These are phyloP conservation scores for Lophius americanus DNA, from an alignment of 2,797 vertebrate genomes.

Conservation along the genomic window DNA sequence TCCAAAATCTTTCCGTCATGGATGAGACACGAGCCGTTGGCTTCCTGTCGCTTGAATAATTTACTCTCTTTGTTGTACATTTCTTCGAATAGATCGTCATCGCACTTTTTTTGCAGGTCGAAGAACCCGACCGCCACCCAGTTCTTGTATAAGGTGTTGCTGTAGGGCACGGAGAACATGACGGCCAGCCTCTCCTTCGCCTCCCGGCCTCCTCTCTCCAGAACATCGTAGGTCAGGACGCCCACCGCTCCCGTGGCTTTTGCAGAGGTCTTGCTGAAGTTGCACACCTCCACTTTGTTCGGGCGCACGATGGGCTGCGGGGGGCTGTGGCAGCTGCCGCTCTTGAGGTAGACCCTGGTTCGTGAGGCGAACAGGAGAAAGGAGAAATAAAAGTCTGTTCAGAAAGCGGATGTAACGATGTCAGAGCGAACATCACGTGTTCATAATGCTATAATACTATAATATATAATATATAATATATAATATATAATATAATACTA, in stretches of 20 bases:
- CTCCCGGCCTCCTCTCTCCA: not conserved
- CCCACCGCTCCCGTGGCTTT: constrained; percentile 58
- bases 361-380: not conserved
- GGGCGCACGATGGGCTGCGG: constrained; percentile 72
- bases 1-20: constrained; percentile 35
- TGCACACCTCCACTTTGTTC: constrained; percentile 64
- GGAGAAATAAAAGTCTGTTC: too few relatives aligned
- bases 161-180: constrained; percentile 76
- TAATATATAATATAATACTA: too few relatives aligned
- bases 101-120: constrained; percentile 8
- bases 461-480: too few relatives aligned
- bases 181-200: constrained; percentile 38
- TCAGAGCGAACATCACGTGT: too few relatives aligned
- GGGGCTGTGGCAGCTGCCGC: constrained; percentile 59
- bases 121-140: constrained; percentile 61
- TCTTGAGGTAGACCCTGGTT: constrained; percentile 68
- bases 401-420: too few relatives aligned
- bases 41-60: constrained; percentile 45
- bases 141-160: constrained; percentile 65
- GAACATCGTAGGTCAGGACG: constrained; percentile 72
- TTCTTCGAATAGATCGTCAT: constrained; percentile 65
- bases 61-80: constrained; percentile 68
- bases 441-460: too few relatives aligned
- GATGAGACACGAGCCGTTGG: constrained; percentile 34
- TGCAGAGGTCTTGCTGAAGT: constrained; percentile 62